Percentiles rank a stretch among this genome's conserved stretches.
These are phyloP conservation scores for Sussaba pulchella DNA, from an alignment of 2,888 invertebrate species.

Conservation along the genomic window DNA sequence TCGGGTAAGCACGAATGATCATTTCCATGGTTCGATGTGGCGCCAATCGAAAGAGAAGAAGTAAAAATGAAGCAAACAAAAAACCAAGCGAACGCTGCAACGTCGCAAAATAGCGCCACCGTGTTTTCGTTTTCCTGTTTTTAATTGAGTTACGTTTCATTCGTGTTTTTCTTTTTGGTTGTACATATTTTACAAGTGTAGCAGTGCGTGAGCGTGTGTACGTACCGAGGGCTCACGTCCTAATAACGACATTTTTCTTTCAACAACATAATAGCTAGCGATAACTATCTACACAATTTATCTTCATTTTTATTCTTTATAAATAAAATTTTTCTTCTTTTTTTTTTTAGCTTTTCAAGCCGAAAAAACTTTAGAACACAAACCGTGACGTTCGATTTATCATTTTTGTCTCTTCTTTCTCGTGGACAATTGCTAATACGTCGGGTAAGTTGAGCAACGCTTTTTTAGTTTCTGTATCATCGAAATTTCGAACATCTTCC, in stretches of 20 bases:
- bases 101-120: constrained; percentile 57
- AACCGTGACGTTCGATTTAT: constrained; percentile 41
- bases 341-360: constrained; percentile 67
- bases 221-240: constrained; percentile 51
- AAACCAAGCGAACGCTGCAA: constrained; percentile 63
- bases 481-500: constrained; percentile 14
- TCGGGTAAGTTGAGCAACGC: constrained; percentile 63
- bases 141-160: constrained; percentile 25
- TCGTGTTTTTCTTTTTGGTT: constrained; percentile 30
- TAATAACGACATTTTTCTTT: constrained; percentile 71
- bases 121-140: constrained; percentile 9
- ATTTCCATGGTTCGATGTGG: constrained; percentile 21
- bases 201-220: constrained; percentile 33
- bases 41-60: constrained; percentile 21
- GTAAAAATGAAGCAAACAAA: constrained; percentile 41
- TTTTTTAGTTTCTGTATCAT: constrained; percentile 30
- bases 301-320: neutral
- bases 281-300: constrained; percentile 73
- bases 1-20: constrained; percentile 11
- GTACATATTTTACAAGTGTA: constrained; percentile 63
- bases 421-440: constrained; percentile 49
- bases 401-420: constrained; percentile 31
- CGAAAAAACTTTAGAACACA: constrained; percentile 66
- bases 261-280: constrained; percentile 75
- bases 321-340: neutral